phyloP scores from a whole-genome alignment of 2,888 invertebrate species.

The Philopedon plagiatum region DNA sequence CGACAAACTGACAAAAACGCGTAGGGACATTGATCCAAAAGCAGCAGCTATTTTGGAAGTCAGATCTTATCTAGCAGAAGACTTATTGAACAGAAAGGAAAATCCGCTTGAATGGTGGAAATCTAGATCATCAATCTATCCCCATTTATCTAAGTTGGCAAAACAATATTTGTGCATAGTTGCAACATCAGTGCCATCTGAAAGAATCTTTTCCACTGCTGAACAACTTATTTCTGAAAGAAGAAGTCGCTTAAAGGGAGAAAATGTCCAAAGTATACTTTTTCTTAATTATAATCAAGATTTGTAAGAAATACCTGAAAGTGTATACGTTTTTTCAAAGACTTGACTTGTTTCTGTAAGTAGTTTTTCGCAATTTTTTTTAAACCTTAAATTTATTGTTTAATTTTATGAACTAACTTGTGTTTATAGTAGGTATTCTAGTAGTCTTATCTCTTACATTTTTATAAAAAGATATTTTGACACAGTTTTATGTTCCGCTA shows the following conservation, averaged over 20 bases:
- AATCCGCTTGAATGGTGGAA: conserved; percentile 19
- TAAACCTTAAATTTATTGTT: not conserved
- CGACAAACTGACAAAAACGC: not conserved
- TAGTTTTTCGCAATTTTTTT: too few species aligned
- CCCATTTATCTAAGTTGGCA: conserved; percentile 5
- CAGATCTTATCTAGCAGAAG: not conserved
- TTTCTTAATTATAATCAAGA: too few species aligned
- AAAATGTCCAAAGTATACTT: too few species aligned
- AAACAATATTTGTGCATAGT: conserved; percentile 3
- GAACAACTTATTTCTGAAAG: conserved; percentile 15
- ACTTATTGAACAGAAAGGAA: not conserved
- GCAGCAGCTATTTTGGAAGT: not conserved
- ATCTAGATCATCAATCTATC: conserved; percentile 4
- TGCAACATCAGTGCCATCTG: conserved; percentile 7
- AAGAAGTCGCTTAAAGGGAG: conserved; percentile 7
- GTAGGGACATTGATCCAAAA: not conserved
- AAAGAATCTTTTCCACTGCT: conserved; percentile 5
- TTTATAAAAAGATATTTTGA: not conserved
- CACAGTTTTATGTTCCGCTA: not conserved
- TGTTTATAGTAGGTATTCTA: not conserved
- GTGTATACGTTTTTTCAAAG: too few species aligned
- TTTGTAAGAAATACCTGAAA: too few species aligned
- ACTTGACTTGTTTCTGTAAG: too few species aligned
- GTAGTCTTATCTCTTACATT: not conserved
- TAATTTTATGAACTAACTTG: too few species aligned